phyloP scores from a whole-genome alignment of 1,140 invertebrate genomes.

The Drosophila serrata region DNA sequence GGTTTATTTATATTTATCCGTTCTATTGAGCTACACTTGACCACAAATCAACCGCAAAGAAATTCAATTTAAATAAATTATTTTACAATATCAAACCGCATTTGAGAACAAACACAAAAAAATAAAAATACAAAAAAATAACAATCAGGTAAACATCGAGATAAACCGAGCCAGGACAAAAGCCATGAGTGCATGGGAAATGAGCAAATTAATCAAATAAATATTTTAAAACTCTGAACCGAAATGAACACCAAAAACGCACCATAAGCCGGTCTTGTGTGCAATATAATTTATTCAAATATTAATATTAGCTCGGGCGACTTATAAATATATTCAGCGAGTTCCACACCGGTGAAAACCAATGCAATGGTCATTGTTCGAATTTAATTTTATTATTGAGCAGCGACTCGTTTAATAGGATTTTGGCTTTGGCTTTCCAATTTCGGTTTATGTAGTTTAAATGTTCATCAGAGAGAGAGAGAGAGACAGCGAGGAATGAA shows the following conservation, averaged over 20 bases:
- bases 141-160: slow-evolving; percentile 25
- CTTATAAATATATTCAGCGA: slow-evolving; percentile 29
- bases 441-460: slow-evolving; percentile 16
- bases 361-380: slow-evolving; percentile 3
- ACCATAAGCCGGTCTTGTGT: slow-evolving; percentile 44
- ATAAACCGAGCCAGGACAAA: slow-evolving; percentile 9
- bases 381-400: slow-evolving; percentile 58
- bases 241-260: slow-evolving; percentile 37
- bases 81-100: slow-evolving; percentile 50
- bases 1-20: slow-evolving; percentile 34
- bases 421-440: slow-evolving; percentile 27
- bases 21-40: slow-evolving; percentile 22
- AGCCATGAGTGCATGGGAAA: slow-evolving; percentile 21
- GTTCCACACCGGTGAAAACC: not conserved
- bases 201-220: slow-evolving; percentile 55
- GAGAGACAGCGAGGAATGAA: too few species aligned
- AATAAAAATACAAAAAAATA: slow-evolving; percentile 4
- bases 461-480: not conserved
- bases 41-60: slow-evolving; percentile 55
- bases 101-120: slow-evolving; percentile 18
- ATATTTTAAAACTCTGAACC: slow-evolving; percentile 61
- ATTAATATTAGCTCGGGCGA: slow-evolving; percentile 47
- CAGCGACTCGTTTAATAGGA: slow-evolving; percentile 46
- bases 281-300: slow-evolving; percentile 62
- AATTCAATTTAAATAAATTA: slow-evolving; percentile 72